Evolutionary conservation across 2,888 invertebrate genomes (phyloP), one percentile per base, ranked within the genome.

Genomic region (Drosophila barbarae): DNA sequence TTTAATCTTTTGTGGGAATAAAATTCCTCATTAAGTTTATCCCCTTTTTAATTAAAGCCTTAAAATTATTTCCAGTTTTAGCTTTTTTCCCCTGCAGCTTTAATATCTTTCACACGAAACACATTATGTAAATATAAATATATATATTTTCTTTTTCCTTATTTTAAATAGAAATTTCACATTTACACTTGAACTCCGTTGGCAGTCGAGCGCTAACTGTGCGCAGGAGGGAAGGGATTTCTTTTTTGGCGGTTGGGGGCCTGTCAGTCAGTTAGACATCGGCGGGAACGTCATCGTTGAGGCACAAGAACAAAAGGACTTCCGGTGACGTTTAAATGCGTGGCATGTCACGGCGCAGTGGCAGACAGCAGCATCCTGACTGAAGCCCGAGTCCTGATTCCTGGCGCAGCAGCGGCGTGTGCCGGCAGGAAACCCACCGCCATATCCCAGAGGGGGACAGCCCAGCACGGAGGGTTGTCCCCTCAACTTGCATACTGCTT

Each of bases 261-360:
- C 53, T 44, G 64, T 57, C 28, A 13, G 63, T 65, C 66, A 50
- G 64, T 64, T 70, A 60, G 71, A 58, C 68, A 50, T 67, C 52
- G 57, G 47, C n/a, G 63, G 53, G 61, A 53, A 61, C 42, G 69
- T 61, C 72, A 69, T 71, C 67, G 59, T 60, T 52, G 71, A 69
- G 65, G 73, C 66, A 65, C 69, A 72, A 74, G 77, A 85, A 86
- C 86, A 86, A 87, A 74, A 76, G 84, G 74, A 83, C 79, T 86
- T 87, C 86, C 86, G 86, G 86, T 77, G 76, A 81, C 77, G 78
- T 76, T 85, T 80, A 85, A 81, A 83, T 81, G 81, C 81, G 85
- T 81, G 70, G 80, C 85, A 80, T 83, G 84, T 81, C 81, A 60
- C 59, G 83, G 74, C 69, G 71, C 71, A 79, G 82, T 73, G 76